Percentiles rank a stretch among this genome's conserved stretches.
Evolutionary conservation across 2,888 invertebrate species (phyloP).

Genomic region (Drosophila hamatofila): DNA sequence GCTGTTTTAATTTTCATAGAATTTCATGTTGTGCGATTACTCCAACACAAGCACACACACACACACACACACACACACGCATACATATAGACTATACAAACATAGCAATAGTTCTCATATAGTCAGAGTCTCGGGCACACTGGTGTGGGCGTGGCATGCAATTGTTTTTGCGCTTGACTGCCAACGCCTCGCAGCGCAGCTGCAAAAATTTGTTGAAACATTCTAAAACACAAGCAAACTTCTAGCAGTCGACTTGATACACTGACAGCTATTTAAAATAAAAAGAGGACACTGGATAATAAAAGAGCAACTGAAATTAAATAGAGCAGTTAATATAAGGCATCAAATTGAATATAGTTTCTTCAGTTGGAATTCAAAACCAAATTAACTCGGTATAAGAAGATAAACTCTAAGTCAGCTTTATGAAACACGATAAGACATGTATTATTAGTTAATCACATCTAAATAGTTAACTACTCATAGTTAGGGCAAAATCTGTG

Average conservation of each 20-base stretch:
- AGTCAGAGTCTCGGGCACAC: neutral
- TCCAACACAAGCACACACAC: conserved; percentile 8
- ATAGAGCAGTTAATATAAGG: neutral
- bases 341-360: neutral
- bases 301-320: neutral
- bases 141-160: conserved; percentile 13
- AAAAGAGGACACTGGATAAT: neutral
- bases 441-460: neutral
- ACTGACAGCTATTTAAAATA: conserved; percentile 6
- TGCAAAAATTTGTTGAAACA: conserved; percentile 24
- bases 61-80: neutral
- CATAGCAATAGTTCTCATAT: neutral
- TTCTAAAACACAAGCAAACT: conserved; percentile 5
- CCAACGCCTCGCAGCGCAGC: conserved; percentile 16
- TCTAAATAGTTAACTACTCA: neutral
- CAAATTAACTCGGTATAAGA: neutral
- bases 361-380: neutral
- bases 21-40: conserved; percentile 48
- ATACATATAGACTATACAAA: neutral
- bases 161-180: conserved; percentile 14
- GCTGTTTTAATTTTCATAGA: conserved; percentile 52
- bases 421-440: neutral
- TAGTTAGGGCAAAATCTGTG: conserved; percentile 1
- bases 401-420: neutral
- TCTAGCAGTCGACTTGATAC: conserved; percentile 6